Percentiles rank a stretch among this genome's conserved stretches.
phyloP scores from a whole-genome alignment of 2,888 invertebrate species.

The Mellilla xanthometata region DNA sequence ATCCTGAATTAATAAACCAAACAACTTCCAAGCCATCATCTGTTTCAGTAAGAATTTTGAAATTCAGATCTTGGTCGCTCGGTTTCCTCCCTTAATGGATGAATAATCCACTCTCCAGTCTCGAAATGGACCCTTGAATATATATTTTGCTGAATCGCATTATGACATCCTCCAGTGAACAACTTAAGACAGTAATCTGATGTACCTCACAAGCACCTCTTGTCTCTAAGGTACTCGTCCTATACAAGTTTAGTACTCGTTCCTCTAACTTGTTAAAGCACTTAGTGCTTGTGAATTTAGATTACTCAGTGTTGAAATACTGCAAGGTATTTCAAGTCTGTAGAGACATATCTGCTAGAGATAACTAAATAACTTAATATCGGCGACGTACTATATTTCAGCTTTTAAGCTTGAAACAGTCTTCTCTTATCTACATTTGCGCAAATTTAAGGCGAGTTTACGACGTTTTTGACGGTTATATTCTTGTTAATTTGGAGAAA shows the following conservation, averaged over 20 bases:
- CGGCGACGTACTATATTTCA: constrained; percentile 7
- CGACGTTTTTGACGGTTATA: constrained; percentile 3
- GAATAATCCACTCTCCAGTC: constrained; percentile 55
- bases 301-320: constrained; percentile 11
- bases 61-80: constrained; percentile 24
- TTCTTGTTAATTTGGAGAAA: background rate
- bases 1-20: constrained; percentile 42
- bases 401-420: constrained; percentile 15
- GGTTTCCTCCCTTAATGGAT: constrained; percentile 16
- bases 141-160: constrained; percentile 43
- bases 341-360: constrained; percentile 15
- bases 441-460: constrained; percentile 4
- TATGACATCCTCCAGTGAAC: constrained; percentile 43
- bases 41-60: constrained; percentile 53
- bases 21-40: constrained; percentile 34
- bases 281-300: constrained; percentile 19
- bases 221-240: background rate
- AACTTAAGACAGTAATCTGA: constrained; percentile 19
- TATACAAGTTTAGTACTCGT: background rate
- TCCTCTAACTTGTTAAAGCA: constrained; percentile 24
- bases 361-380: constrained; percentile 21
- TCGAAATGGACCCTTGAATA: constrained; percentile 57
- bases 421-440: constrained; percentile 11
- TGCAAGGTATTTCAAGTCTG: constrained; percentile 14
- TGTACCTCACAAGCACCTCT: constrained; percentile 10